Percentiles rank a stretch among this genome's conserved stretches.
Conservation (phyloP, 2,113 vertebrate species). For the Onychorhynchus coronatus region DNA sequence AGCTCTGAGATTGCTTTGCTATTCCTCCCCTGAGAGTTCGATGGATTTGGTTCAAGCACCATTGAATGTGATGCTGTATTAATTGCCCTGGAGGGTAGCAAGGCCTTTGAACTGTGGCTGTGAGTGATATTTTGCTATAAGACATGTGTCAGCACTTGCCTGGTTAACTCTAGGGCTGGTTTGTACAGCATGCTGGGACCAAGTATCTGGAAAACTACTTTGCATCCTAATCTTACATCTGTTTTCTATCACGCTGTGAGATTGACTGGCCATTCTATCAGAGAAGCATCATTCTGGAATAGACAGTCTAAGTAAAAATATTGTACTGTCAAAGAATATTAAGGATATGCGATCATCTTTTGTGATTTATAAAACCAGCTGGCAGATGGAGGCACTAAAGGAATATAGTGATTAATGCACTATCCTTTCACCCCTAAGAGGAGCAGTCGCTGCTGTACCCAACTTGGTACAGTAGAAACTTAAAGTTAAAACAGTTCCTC, state of each 20-base stretch:
- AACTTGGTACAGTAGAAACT: not conserved
- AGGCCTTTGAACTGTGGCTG: conserved; percentile 85
- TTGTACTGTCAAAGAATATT: conserved; percentile 73
- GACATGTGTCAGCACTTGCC: conserved; percentile 83
- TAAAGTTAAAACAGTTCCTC: not conserved
- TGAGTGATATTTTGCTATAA: conserved; percentile 83
- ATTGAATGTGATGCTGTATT: conserved; percentile 82
- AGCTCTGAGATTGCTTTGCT: conserved; percentile 70
- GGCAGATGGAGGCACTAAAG: conserved; percentile 44
- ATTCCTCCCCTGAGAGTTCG: conserved; percentile 74
- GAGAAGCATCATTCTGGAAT: conserved; percentile 67
- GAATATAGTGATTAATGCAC: conserved; percentile 1
- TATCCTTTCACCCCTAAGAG: conserved; percentile 18
- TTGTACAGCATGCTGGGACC: conserved; percentile 77
- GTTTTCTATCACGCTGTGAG: conserved; percentile 78
- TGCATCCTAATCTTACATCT: conserved; percentile 82
- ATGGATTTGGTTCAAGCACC: conserved; percentile 83
- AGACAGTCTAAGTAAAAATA: conserved; percentile 66
- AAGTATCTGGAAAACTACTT: conserved; percentile 82
- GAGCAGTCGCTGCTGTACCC: not conserved
- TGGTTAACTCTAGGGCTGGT: conserved; percentile 76
- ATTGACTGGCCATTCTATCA: conserved; percentile 76
- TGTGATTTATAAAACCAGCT: conserved; percentile 51
- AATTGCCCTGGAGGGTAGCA: conserved; percentile 84
- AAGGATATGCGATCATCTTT: conserved; percentile 62